Conservation (phyloP, 2,888 invertebrate species). For the Sthenelais limicola region DNA sequence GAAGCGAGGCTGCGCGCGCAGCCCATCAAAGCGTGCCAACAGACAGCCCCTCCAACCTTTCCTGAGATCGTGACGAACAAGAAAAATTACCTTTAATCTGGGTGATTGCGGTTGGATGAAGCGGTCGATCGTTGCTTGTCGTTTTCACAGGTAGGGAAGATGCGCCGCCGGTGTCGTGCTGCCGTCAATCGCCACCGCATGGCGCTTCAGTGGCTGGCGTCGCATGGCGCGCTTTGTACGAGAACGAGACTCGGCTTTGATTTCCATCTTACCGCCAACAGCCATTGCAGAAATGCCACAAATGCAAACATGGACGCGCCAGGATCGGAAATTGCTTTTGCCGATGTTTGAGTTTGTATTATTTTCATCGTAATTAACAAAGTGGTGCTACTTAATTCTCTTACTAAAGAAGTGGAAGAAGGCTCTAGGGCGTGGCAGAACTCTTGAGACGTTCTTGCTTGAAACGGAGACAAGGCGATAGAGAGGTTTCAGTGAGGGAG, state of each 20-base stretch:
- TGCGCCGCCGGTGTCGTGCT: slow-evolving; percentile 10
- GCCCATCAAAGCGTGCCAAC: slow-evolving; percentile 23
- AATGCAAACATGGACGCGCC: slow-evolving; percentile 33
- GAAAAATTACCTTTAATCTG: slow-evolving; percentile 40
- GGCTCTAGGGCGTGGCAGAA: background rate
- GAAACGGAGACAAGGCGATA: too few relatives aligned
- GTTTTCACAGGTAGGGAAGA: slow-evolving; percentile 28
- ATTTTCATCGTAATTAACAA: slow-evolving; percentile 38
- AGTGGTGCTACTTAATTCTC: slow-evolving; percentile 38
- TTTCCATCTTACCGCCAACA: slow-evolving; percentile 18
- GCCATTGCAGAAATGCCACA: slow-evolving; percentile 34
- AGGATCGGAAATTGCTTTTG: slow-evolving; percentile 39
- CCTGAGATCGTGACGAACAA: slow-evolving; percentile 38
- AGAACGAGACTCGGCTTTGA: slow-evolving; percentile 12
- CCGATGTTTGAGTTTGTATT: slow-evolving; percentile 39
- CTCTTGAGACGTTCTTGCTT: too few relatives aligned
- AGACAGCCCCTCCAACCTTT: background rate
- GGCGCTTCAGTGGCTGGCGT: background rate
- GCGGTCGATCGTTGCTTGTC: slow-evolving; percentile 17
- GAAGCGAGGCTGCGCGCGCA: slow-evolving; percentile 9
- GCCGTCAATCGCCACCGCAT: background rate
- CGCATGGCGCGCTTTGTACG: slow-evolving; percentile 25
- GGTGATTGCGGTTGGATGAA: slow-evolving; percentile 38
- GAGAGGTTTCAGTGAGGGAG: too few relatives aligned
- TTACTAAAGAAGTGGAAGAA: slow-evolving; percentile 34